Conservation (phyloP, 1,140 invertebrate genomes). For the Paracyclopina nana region DNA sequence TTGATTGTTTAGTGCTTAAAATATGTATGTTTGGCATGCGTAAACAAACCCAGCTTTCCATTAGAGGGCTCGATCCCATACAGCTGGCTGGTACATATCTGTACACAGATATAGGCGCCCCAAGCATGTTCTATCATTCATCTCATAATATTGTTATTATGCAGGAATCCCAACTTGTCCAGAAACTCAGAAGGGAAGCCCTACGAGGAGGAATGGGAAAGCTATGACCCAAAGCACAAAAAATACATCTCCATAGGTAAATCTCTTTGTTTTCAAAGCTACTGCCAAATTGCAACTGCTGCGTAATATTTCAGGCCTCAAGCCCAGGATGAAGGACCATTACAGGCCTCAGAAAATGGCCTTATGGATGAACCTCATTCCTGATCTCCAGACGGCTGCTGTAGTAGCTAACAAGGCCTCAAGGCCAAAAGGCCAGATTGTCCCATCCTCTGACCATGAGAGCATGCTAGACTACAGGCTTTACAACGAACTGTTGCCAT, state of each 20-base stretch:
- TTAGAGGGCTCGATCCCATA: no score
- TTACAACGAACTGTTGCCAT: slow-evolving; percentile 5
- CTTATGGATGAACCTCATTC: slow-evolving; percentile 75
- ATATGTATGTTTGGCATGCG: no score
- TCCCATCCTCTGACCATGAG: no score
- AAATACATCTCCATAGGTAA: slow-evolving; percentile 28
- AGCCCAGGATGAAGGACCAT: slow-evolving; percentile 50
- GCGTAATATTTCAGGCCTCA: slow-evolving; percentile 30
- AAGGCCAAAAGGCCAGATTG: no score
- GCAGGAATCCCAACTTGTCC: neutral
- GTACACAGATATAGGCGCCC: no score
- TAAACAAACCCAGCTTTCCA: no score
- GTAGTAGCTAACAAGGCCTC: slow-evolving; percentile 5
- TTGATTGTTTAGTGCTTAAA: no score
- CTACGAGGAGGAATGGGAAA: neutral
- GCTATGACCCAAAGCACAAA: slow-evolving; percentile 17
- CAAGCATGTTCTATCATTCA: no score
- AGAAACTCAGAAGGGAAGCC: neutral
- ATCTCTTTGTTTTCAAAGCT: slow-evolving; percentile 10
- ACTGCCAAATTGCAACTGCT: neutral
- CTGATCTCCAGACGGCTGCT: slow-evolving; percentile 50
- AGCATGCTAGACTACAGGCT: neutral
- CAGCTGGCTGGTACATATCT: no score
- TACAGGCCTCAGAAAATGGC: slow-evolving; percentile 75
- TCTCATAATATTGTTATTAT: no score